A percentile compares a stretch with the other conserved stretches of the same genome.
These are phyloP conservation scores for Pocota personata DNA, from an alignment of 2,888 invertebrate genomes.

Conservation along the genomic window DNA sequence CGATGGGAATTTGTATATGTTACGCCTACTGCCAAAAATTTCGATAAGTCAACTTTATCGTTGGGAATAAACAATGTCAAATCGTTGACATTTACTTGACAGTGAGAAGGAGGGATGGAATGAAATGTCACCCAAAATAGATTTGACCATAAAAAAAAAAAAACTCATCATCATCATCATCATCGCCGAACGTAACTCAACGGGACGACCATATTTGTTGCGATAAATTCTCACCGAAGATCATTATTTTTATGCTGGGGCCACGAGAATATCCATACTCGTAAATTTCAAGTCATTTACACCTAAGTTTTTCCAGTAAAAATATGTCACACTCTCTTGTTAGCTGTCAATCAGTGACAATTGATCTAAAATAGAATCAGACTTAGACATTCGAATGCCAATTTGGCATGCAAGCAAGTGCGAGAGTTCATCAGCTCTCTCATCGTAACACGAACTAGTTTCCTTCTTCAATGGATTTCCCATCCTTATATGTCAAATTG, in stretches of 20 bases:
- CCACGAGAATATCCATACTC: slow-evolving; percentile 9
- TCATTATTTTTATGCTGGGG: slow-evolving; percentile 30
- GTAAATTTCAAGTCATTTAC: slow-evolving; percentile 46
- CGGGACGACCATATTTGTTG: slow-evolving; percentile 17
- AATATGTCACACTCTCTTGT: slow-evolving; percentile 46
- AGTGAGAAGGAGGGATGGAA: neutral
- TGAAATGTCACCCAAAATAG: slow-evolving; percentile 18
- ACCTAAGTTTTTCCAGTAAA: slow-evolving; percentile 3
- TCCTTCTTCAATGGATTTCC: slow-evolving; percentile 39
- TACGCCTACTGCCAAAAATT: slow-evolving; percentile 49
- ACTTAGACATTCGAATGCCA: slow-evolving; percentile 47
- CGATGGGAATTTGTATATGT: too few species aligned
- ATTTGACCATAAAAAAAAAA: slow-evolving; percentile 24
- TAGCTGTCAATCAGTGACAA: slow-evolving; percentile 49
- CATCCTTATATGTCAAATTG: slow-evolving; percentile 67
- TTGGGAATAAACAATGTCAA: slow-evolving; percentile 25
- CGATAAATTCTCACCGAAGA: slow-evolving; percentile 13
- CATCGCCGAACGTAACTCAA: neutral
- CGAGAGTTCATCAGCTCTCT: slow-evolving; percentile 35
- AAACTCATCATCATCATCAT: neutral
- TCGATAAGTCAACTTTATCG: slow-evolving; percentile 46
- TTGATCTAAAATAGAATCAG: slow-evolving; percentile 12
- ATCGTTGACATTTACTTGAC: slow-evolving; percentile 13
- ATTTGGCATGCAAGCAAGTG: slow-evolving; percentile 28
- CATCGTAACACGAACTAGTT: slow-evolving; percentile 48